Base-by-base conservation (phyloP, 2,888 invertebrate species). In the Capitulum mitella region DNA sequence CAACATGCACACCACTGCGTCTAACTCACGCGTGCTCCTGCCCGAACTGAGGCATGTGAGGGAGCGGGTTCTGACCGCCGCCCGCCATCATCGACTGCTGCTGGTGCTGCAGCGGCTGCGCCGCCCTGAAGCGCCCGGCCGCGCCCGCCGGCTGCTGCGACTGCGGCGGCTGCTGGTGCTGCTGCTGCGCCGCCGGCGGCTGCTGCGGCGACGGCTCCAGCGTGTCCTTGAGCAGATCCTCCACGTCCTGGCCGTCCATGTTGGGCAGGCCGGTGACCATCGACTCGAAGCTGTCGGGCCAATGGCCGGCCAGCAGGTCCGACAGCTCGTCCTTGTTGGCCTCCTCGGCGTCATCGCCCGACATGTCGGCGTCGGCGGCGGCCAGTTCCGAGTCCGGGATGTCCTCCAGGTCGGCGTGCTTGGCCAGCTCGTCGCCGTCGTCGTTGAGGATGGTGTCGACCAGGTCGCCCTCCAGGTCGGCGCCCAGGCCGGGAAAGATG, bases 191-290 rank as follows among this genome's bases (percentile, higher is more conserved):
- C 46, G 58, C 26, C 78, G 64, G 54, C 34, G 78, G 54, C 32
- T 51, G 81, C 46, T 58, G 79, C 74, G 76, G 78, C 76, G 54
- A 77, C 22, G 54, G 75, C 22, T 80, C 93, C 79, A 93, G 89
- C 80, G 95, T 94, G 75, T 92, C 94, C 87, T 95, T 94, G 86
- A 96, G 94, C 84, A 95, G 92, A 85, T 95, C 95, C 84, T 95
- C 95, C 1, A 95, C 94, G 83, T 95, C 95, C 85, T 93, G 93
- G 84, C 92, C 91, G 86, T 95, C 94, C 80, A 93, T 85, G 84
- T 90, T 92, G 83, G 75, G 75, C 46, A 75, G 75, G n/a, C 75
- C 75, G 75, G 75, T 46, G n/a, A 46, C 75, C 37, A 75, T 75
- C 43, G 75, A 75, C 46, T 46, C 75, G 43, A 75, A 34, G 29